Conservation (phyloP, 2,888 invertebrate species). For the Tineola bisselliella region DNA sequence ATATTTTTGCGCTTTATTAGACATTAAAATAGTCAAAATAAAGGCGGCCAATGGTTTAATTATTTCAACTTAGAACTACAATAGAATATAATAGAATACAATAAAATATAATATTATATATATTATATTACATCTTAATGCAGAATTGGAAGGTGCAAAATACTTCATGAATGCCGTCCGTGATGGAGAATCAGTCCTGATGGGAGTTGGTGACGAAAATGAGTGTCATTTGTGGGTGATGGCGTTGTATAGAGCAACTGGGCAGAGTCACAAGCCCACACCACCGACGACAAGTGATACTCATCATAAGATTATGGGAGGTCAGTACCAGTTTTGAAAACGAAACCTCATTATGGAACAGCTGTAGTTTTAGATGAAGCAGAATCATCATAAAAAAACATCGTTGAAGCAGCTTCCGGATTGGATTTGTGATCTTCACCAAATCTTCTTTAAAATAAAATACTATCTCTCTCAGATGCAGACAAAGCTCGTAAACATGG, state of each 20-base stretch:
- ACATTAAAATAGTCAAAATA: too few species aligned
- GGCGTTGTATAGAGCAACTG: constrained; percentile 99
- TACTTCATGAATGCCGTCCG: constrained; percentile 98
- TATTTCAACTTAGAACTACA: too few species aligned
- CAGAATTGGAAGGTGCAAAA: constrained; percentile 91
- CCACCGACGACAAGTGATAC: constrained; percentile 85
- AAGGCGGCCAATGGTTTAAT: too few species aligned
- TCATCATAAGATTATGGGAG: constrained; percentile 84
- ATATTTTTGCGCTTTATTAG: too few species aligned
- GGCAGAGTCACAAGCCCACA: constrained; percentile 98
- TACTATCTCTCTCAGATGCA: constrained; percentile 74
- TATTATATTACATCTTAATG: too few species aligned
- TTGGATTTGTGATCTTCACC: too few species aligned
- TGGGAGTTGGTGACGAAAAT: constrained; percentile 96
- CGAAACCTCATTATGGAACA: neutral
- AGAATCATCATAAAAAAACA: too few species aligned
- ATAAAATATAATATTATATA: too few species aligned
- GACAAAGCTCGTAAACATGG: constrained; percentile 98
- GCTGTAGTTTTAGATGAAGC: too few species aligned
- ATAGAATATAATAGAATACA: too few species aligned
- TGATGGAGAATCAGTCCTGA: constrained; percentile 96
- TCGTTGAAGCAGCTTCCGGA: too few species aligned
- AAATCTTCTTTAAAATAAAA: too few species aligned
- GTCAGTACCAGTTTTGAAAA: constrained; percentile 37
- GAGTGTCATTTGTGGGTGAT: constrained; percentile 99